Base-by-base conservation (phyloP, 2,113 vertebrate genomes). In the Macroglossus sobrinus region DNA sequence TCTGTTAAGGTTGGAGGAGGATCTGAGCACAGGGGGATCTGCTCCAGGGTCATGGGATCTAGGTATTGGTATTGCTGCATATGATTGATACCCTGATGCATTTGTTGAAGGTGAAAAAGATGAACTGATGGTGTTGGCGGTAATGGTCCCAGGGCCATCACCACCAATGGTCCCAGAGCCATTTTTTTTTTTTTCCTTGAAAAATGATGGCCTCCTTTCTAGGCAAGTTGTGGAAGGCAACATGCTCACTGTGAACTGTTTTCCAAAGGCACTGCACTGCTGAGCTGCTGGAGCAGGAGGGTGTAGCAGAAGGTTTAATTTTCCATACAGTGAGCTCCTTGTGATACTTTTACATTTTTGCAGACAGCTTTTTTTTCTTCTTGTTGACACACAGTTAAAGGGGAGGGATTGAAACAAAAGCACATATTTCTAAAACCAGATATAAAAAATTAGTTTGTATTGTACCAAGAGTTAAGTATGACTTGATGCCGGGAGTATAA, bases 361-460 rank as follows among this genome's bases (percentile, higher is more conserved):
- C 64, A 69, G 57, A 79, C 40, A 81, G 71, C 19, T n/a, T 64
- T 74, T 43, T 21, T 40, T 33, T 53, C 45, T 33, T 28, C 63
- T 43, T 45, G n/a, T 81, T 80, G 90, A 94, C 72, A 93, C 68
- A 92, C 38, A 90, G 71, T 97, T 92, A 53, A 72, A 75, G 47
- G 68, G 11, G 68, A 35, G 63, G 50, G 15, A 38, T 2, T 81
- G 63, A 78, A 57, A 64, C 71, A 89, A 78, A 87, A 92, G 47
- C 53, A 75, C n/a, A 57, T 14, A 89, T 95, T 88, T 47, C 80
- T 93, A 89, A 87, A 76, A 43, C 78, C 68, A 66, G 35, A 74
- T 72, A 76, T 71, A 16, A 16, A 69, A 64, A 90, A 71, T 55
- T 57, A 90, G 45, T 87, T 95, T 86, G 85, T 53, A 64, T 50